Percentiles rank a stretch among this genome's conserved stretches.
These are phyloP conservation scores for Aleadryas rufinucha DNA, from an alignment of 2,113 vertebrate genomes.

Conservation along the genomic window DNA sequence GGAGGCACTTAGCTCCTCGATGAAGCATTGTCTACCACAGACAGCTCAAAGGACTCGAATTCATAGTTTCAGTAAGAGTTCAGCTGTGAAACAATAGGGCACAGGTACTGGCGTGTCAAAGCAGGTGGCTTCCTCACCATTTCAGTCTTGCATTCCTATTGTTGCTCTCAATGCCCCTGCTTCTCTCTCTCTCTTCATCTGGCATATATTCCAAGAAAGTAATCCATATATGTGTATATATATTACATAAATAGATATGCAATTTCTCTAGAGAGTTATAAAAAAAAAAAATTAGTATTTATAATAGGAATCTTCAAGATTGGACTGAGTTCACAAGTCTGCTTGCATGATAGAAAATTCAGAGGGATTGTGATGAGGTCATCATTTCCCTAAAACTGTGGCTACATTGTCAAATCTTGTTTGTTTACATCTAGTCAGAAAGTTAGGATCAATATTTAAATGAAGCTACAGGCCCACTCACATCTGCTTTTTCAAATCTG, in stretches of 20 bases:
- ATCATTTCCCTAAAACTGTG: neutral
- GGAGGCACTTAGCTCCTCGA: neutral
- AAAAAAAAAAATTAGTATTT: neutral
- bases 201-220: neutral
- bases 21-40: slow-evolving; percentile 1
- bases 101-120: neutral
- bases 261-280: neutral
- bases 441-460: neutral
- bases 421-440: neutral
- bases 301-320: neutral
- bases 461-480: neutral
- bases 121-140: neutral
- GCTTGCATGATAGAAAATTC: neutral
- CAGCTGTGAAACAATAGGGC: neutral
- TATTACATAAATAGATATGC: neutral
- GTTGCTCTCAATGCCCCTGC: neutral
- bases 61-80: neutral
- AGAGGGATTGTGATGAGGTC: neutral
- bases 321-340: neutral
- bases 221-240: neutral
- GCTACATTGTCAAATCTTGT: neutral
- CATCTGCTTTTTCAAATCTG: neutral
- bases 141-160: neutral
- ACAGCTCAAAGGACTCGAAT: neutral
- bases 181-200: neutral